Evolutionary conservation across 2,888 invertebrate species (phyloP), one percentile per base, ranked within the genome.

Genomic region (Lasius platythorax): DNA sequence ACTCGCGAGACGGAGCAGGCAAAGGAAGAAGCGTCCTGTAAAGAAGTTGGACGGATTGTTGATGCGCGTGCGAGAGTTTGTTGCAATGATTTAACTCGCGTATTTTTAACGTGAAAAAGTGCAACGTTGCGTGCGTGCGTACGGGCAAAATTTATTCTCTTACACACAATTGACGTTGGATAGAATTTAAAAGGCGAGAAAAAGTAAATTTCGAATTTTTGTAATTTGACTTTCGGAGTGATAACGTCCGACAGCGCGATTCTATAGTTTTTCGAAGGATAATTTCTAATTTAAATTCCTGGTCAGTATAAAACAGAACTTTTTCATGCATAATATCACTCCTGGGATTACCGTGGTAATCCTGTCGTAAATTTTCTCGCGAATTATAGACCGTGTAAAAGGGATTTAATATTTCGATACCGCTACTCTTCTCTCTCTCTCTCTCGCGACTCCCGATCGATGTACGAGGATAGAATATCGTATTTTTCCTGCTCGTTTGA

Each of bases 241-340:
- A 66, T 66, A 50, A 50, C 11, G 33, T 37, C 2, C 46, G 18
- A 37, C n/a, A 37, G 66, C 37, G 37, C 75, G 37, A 66, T 33
- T 66, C 23, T 18, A 37, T 23, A 28, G 28, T 64, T 33, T 75
- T 67, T 76, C 23, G 67, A 30, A 28, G 28, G 76, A 37, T 76
- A 76, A 76, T 76, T 68, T 76, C 68, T 76, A 67, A 76, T 76
- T 76, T 76, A 68, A 67, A 76, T 68, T 76, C 40, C 76, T 28
- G 53, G 53, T 56, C 67, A 56, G 67, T 40, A 56, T 68, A 76
- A 68, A 67, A 76, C 76, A 56, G 67, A 67, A 67, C 53, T 76
- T 67, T 64, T 76, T 56, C 67, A 40, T 40, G 40, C 53, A 37
- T 67, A 66, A 75, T 76, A 66, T 76, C 46, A 50, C 66, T 23